Evolutionary conservation across 2,113 vertebrate genomes (phyloP), one percentile per base, ranked within the genome.

Genomic region (Cynopterus brachyotis): DNA sequence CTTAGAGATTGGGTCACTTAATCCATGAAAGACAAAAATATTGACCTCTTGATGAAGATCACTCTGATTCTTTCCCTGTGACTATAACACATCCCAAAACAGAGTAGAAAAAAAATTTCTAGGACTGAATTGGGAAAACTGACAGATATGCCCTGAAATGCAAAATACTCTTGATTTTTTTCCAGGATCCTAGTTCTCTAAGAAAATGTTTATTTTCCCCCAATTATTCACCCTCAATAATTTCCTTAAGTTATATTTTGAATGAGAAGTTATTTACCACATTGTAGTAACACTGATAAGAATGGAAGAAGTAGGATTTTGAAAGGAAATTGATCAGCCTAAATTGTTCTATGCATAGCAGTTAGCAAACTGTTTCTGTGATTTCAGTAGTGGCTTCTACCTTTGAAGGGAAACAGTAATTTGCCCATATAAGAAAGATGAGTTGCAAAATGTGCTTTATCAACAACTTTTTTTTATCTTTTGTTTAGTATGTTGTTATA

Each of bases 121-220:
- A 40, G 75, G 47, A 28, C 32, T 53, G 91, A 75, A 62, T 73
- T 87, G 75, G 91, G 42, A 90, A 60, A 87, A 59, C 30, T 91
- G 24, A 70, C 64, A 92, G 66, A 89, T 82, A n/a, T 4, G 6
- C 1, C 13, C 76, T 93, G 50, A 83, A 95, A 89, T 67, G 6
- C 26, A 86, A 96, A 94, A 87, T 12, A 5, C 55, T 67, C 86
- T 89, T 79, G 91, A 90, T 79, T 83, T 66, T 78, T 30, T 88
- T 82, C 57, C 57, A 55, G 7, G 82, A 93, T 96, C 96, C 88
- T 98, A 96, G 35, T 72, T 73, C 7, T 97, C 95, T 32, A 16
- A 40, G 82, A 89, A 95, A 96, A 86, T 81, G 5, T 47, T 93
- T 53, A 37, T 84, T 92, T 87, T 59, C 16, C 69, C 82, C 35